Evolutionary conservation across 2,888 invertebrate species (phyloP), one percentile per base, ranked within the genome.

Genomic region (Antheraea assamensis): DNA sequence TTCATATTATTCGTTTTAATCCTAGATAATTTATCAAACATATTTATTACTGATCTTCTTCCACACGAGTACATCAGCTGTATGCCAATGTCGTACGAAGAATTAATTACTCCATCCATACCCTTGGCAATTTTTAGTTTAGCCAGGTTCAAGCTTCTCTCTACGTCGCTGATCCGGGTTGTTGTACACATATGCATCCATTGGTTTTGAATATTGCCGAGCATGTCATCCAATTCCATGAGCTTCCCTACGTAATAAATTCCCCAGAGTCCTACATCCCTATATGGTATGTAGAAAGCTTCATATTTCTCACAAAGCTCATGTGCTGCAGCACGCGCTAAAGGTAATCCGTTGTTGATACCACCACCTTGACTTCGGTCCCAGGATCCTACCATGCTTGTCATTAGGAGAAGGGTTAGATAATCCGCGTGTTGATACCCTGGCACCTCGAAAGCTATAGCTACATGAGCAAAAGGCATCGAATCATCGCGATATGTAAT

Each of bases 241-340:
- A 77, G 83, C 0, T 85, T 79, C 0, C 86, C 84, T 4, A 92
- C 87, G 73, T 91, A 94, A 73, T 95, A 94, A 15, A 93, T 83
- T 8, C 95, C 95, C 92, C 93, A 95, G 19, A 95, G 83, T 1
- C 95, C 94, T 1, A 91, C 84, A 74, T 92, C 91, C 13, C 86
- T 78, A 77, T 93, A 95, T 0, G 88, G 79, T 13, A 91, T 82
- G 76, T 94, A 94, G 79, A 95, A 95, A 0, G 94, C 85, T 77
- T 94, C 88, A 73, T 88, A 95, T 52, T 80, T 82, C 30, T 91
- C 85, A 72, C 95, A 95, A 13, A 90, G 74, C 3, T 87, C 77
- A 0, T 81, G 77, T 0, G 92, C 86, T 10, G 89, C 83, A 2
- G 85, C 88, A 31, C 81, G 85, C 0, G 91, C 92, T 2, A 90